phyloP scores from a whole-genome alignment of 2,113 vertebrate species.

The Chamaetylas fuelleborni region DNA sequence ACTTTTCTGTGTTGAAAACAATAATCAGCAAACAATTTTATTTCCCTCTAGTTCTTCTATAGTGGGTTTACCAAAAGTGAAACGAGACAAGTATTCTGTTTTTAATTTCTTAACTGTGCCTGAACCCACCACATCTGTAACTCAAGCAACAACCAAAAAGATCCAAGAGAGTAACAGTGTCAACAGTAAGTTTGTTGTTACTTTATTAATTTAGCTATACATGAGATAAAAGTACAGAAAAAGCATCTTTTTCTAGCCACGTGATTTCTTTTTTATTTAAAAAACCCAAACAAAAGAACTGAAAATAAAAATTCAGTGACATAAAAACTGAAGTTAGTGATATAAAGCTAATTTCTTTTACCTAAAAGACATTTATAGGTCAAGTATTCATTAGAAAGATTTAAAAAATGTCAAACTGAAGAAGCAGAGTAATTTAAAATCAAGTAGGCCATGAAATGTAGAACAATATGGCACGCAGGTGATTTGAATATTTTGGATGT shows the following conservation, averaged over 20 bases:
- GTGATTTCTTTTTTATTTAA: not conserved
- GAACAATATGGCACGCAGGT: not conserved
- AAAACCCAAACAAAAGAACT: not conserved
- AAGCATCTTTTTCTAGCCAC: not conserved
- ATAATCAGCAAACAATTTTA: not conserved
- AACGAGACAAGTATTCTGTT: slow-evolving; percentile 94
- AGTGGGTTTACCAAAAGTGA: slow-evolving; percentile 90
- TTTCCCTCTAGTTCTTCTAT: slow-evolving; percentile 78
- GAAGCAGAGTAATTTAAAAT: not conserved
- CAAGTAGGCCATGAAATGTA: not conserved
- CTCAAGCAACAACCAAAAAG: slow-evolving; percentile 24
- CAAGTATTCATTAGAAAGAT: not conserved
- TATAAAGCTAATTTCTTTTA: not conserved
- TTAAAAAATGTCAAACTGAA: not conserved
- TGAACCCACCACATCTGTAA: slow-evolving; percentile 58
- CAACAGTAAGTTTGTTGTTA: slow-evolving; percentile 67
- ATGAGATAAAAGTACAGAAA: not conserved
- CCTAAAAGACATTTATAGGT: not conserved
- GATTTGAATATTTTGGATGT: not conserved
- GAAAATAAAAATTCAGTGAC: not conserved
- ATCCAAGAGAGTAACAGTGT: not conserved
- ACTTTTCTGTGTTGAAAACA: not conserved
- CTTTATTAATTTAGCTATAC: not conserved
- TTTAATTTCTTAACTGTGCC: slow-evolving; percentile 90
- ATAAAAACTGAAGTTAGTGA: not conserved